phyloP scores from a whole-genome alignment of 1,140 invertebrate species.

The Ridgeia piscesae region DNA sequence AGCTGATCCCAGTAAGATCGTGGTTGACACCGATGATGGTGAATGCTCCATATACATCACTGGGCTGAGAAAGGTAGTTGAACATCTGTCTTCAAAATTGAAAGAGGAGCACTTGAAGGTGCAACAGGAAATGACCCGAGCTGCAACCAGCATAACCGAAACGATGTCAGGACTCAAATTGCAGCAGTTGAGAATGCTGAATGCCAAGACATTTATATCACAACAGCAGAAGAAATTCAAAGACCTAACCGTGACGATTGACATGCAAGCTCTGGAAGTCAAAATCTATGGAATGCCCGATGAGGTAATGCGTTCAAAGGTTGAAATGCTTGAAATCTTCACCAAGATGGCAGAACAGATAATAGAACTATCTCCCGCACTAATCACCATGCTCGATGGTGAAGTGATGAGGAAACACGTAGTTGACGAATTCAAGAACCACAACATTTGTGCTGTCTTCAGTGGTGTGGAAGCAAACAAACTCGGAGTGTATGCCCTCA shows the following conservation, averaged over 20 bases:
- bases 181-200: not conserved
- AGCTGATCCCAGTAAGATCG: not conserved
- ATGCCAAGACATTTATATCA: not conserved
- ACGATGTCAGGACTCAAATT: not conserved
- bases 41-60: not conserved
- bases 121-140: not conserved
- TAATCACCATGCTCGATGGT: not conserved
- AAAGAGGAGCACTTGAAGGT: not conserved
- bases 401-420: not conserved
- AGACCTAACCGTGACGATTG: not conserved
- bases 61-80: not conserved
- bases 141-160: not conserved
- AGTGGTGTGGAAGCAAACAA: not conserved
- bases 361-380: not conserved
- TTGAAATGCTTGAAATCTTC: not conserved
- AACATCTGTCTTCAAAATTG: not conserved
- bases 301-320: not conserved
- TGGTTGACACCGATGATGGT: not conserved
- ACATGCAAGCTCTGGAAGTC: not conserved
- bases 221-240: constrained; percentile 1
- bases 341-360: not conserved
- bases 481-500: not conserved
- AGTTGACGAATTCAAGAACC: not conserved
- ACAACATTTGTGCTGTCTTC: not conserved
- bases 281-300: not conserved